Conservation (phyloP, 2,113 vertebrate species). For the Scolopax mira region DNA sequence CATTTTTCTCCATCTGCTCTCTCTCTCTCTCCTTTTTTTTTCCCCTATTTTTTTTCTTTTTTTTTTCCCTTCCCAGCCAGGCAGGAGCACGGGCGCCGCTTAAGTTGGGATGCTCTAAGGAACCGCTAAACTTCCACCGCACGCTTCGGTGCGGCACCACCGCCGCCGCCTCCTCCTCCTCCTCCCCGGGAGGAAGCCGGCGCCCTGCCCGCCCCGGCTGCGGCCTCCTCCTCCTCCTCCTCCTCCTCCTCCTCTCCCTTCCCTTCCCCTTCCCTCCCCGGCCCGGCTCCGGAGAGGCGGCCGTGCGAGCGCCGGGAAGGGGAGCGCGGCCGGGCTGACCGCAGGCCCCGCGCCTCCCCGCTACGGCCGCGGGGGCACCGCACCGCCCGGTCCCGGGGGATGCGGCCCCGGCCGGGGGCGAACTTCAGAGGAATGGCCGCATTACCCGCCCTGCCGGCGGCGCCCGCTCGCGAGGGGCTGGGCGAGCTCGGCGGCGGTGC, state of each 20-base stretch:
- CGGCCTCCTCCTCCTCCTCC: background rate
- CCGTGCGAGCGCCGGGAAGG: background rate
- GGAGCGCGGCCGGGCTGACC: background rate
- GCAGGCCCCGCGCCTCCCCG: background rate
- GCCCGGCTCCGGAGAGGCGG: background rate
- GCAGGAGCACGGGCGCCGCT: background rate
- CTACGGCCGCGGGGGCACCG: background rate
- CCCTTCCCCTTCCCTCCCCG: background rate
- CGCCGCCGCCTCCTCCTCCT: background rate
- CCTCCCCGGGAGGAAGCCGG: background rate
- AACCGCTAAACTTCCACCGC: conserved; percentile 32
- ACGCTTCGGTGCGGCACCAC: conserved; percentile 18
- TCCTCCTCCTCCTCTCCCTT: background rate
- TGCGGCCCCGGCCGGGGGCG: background rate
- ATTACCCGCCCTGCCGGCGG: background rate
- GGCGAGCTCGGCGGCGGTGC: background rate
- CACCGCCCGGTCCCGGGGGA: background rate
- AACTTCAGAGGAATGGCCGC: background rate
- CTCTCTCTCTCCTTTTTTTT: background rate
- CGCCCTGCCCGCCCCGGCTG: background rate
- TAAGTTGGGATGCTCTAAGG: conserved; percentile 29
- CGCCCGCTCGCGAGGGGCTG: background rate
- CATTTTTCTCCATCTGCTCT: background rate
- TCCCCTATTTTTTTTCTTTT: too few relatives aligned
- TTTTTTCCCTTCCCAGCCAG: background rate